Percentiles rank a stretch among this genome's conserved stretches.
Conservation (phyloP, 2,113 vertebrate genomes). For the Lota lota region DNA sequence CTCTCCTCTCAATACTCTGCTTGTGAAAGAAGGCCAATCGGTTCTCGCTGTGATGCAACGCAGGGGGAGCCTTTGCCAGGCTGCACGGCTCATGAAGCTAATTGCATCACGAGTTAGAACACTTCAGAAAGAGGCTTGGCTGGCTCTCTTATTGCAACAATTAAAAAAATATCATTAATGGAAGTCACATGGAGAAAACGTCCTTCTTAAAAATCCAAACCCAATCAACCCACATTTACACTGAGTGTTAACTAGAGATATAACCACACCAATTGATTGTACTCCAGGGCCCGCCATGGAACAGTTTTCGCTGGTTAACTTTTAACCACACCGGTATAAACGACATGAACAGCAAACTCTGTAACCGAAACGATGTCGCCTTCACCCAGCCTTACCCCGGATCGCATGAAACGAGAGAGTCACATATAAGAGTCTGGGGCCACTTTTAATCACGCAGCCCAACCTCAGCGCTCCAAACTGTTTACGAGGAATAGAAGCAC, state of each 20-base stretch:
- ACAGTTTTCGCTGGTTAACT: slow-evolving; percentile 9
- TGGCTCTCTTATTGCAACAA: not conserved
- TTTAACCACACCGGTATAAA: slow-evolving; percentile 7
- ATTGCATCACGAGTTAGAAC: too few relatives aligned
- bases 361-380: slow-evolving; percentile 17
- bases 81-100: too few relatives aligned
- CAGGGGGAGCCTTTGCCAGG: too few relatives aligned
- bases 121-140: too few relatives aligned
- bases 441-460: slow-evolving; percentile 28
- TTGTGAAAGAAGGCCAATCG: too few relatives aligned
- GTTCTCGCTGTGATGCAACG: too few relatives aligned
- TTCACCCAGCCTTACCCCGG: slow-evolving; percentile 1
- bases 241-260: not conserved
- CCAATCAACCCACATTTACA: slow-evolving; percentile 3
- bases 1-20: too few relatives aligned
- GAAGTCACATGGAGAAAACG: slow-evolving; percentile 1
- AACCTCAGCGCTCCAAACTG: slow-evolving; percentile 11
- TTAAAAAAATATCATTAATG: not conserved
- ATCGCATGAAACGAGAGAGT: slow-evolving; percentile 12
- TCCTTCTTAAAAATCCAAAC: slow-evolving; percentile 4
- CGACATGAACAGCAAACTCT: not conserved
- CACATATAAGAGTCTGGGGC: slow-evolving; percentile 23
- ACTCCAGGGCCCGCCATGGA: slow-evolving; percentile 5
- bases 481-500: slow-evolving; percentile 23
- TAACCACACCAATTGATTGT: slow-evolving; percentile 3